These are phyloP conservation scores for Eulacestoma nigropectus DNA, from an alignment of 2,113 vertebrate species.

Conservation along the genomic window DNA sequence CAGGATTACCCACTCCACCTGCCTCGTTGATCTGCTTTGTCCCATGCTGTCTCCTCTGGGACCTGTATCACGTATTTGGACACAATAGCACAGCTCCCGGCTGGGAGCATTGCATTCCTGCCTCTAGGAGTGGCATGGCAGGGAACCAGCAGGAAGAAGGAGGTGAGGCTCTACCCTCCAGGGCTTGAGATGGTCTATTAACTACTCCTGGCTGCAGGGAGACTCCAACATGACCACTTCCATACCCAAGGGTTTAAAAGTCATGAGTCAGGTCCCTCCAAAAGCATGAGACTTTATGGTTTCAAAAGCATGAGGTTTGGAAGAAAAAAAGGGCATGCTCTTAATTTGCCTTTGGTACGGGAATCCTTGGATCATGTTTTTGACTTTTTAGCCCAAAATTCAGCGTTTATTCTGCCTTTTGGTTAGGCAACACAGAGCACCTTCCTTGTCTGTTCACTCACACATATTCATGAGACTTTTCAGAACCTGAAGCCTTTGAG, in stretches of 20 bases:
- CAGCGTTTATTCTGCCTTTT: background rate
- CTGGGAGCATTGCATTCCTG: background rate
- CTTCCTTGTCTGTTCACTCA: background rate
- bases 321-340: background rate
- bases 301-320: background rate
- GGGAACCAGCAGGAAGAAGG: background rate
- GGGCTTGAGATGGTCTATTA: background rate
- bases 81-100: background rate
- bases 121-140: background rate
- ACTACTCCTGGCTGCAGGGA: background rate
- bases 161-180: accelerated
- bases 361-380: background rate
- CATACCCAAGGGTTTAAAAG: background rate
- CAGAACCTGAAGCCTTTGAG: background rate
- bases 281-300: background rate
- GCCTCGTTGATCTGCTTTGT: background rate
- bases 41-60: background rate
- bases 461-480: background rate
- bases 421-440: background rate
- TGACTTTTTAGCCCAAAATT: background rate
- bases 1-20: background rate
- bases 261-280: background rate
- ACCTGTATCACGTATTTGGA: accelerated
- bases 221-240: background rate
- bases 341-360: background rate